phyloP scores from a whole-genome alignment of 2,113 vertebrate genomes.

The Micromys minutus region DNA sequence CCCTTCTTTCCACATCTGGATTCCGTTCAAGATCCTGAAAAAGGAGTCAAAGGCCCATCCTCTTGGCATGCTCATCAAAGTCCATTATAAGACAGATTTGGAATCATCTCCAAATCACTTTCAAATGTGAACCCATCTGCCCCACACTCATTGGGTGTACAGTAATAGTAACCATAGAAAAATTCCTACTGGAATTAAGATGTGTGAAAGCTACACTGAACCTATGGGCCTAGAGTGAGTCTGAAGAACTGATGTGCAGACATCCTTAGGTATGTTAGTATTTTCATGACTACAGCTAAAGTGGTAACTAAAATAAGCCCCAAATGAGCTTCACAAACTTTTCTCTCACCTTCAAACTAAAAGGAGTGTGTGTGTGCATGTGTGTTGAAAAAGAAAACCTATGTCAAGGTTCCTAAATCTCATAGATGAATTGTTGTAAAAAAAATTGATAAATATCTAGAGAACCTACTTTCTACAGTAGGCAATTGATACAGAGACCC shows the following conservation, averaged over 20 bases:
- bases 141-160: neutral
- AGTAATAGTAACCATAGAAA: neutral
- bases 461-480: neutral
- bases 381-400: neutral
- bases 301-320: neutral
- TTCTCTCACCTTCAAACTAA: neutral
- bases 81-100: slow-evolving; percentile 46
- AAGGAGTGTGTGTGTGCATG: neutral
- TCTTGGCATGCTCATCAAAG: slow-evolving; percentile 69
- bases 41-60: slow-evolving; percentile 40
- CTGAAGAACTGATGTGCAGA: neutral
- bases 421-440: neutral
- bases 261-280: neutral
- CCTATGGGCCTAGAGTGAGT: neutral
- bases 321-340: neutral
- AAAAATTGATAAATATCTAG: neutral
- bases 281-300: neutral
- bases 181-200: neutral
- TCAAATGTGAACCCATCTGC: slow-evolving; percentile 67
- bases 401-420: neutral
- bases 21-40: slow-evolving; percentile 34
- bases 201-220: neutral
- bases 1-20: slow-evolving; percentile 54
- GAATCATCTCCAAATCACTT: slow-evolving; percentile 63
- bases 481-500: neutral